Evolutionary conservation across 2,797 vertebrate species (phyloP).

Genomic region (Eremophila alpestris): DNA sequence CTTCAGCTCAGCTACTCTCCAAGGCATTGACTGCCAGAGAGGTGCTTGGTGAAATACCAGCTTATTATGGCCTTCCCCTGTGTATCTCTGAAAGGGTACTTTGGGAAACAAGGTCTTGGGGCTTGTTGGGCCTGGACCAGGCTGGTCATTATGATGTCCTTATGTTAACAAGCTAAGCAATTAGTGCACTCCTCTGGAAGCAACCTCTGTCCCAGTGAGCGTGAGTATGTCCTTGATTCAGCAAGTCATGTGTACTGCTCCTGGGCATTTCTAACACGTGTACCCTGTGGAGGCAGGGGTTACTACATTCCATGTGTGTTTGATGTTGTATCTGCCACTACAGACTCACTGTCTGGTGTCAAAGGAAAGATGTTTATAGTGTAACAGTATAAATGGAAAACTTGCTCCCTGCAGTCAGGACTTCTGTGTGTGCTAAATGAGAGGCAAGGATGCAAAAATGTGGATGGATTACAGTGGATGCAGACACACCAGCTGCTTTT

Average conservation of each 20-base stretch:
- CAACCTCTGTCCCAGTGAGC: neutral
- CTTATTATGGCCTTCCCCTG: neutral
- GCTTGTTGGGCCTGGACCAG: neutral
- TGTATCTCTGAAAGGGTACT: neutral
- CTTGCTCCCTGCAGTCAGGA: neutral
- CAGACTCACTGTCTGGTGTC: neutral
- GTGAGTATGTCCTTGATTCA: neutral
- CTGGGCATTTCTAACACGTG: neutral
- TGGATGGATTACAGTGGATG: neutral
- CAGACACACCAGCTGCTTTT: neutral
- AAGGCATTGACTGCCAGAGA: neutral
- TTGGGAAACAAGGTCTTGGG: neutral
- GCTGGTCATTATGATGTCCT: neutral
- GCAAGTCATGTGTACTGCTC: neutral
- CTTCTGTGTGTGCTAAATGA: neutral
- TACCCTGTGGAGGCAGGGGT: neutral
- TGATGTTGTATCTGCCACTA: neutral
- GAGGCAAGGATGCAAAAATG: neutral
- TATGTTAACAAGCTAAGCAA: neutral
- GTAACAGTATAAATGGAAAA: neutral
- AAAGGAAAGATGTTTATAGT: neutral
- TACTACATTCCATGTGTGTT: fast-evolving
- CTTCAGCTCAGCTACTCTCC: neutral
- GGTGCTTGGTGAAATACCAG: neutral
- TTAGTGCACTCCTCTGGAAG: neutral